Evolutionary conservation across 2,888 invertebrate genomes (phyloP).

Genomic region (Campoletis raptor): DNA sequence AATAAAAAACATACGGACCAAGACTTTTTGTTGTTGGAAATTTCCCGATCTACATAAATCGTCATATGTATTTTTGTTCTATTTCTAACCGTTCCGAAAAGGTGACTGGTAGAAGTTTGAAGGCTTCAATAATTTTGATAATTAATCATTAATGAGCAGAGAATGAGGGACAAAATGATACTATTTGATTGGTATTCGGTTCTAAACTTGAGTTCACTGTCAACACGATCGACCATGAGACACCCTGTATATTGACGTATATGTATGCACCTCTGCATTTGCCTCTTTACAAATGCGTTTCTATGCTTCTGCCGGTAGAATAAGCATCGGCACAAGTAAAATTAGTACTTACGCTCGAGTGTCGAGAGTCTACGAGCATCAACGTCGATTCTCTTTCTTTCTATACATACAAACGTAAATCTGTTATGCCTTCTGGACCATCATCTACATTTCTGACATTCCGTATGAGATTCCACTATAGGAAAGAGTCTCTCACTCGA

Average conservation of each 20-base stretch:
- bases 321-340: slow-evolving; percentile 57
- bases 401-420: not conserved
- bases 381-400: not conserved
- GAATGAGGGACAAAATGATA: not conserved
- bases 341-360: slow-evolving; percentile 45
- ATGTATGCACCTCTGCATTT: slow-evolving; percentile 18
- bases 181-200: not conserved
- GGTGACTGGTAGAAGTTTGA: not conserved
- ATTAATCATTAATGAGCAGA: not conserved
- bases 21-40: not conserved
- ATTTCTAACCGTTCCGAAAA: not conserved
- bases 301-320: slow-evolving; percentile 59
- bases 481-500: slow-evolving; percentile 39
- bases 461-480: slow-evolving; percentile 13
- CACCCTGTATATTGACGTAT: not conserved
- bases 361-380: slow-evolving; percentile 11
- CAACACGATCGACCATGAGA: not conserved
- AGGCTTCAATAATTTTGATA: not conserved
- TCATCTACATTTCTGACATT: slow-evolving; percentile 31
- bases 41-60: not conserved
- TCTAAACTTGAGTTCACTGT: not conserved
- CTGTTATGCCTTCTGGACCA: not conserved
- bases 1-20: not conserved
- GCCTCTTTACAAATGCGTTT: slow-evolving; percentile 61
- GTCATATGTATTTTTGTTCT: not conserved